Conservation (phyloP, 2,888 invertebrate genomes). For the Drosophila mulleri region DNA sequence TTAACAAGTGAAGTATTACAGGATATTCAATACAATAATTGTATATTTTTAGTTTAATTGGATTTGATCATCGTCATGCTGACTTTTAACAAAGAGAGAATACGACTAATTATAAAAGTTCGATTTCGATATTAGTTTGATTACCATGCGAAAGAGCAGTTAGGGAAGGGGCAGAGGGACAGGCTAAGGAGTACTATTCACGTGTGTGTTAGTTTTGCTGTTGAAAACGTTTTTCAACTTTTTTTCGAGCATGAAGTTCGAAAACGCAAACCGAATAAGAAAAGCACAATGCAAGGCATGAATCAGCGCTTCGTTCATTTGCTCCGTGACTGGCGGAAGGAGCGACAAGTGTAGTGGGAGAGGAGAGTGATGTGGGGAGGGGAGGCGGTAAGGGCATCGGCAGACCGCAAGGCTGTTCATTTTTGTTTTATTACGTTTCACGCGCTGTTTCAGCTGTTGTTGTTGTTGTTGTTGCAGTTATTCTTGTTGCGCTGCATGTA, state of each 20-base stretch:
- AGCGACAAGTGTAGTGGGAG: constrained; percentile 11
- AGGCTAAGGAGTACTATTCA: neutral
- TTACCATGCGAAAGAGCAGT: neutral
- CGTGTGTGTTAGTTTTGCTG: constrained; percentile 22
- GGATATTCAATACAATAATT: neutral
- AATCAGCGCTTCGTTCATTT: constrained; percentile 41
- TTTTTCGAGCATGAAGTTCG: constrained; percentile 12
- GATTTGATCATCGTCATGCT: neutral
- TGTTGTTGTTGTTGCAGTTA: constrained; percentile 18
- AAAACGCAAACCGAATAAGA: neutral
- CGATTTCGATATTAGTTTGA: neutral
- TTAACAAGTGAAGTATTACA: neutral
- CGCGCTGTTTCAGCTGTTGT: constrained; percentile 1
- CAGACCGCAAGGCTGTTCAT: constrained; percentile 11
- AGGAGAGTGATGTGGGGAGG: neutral
- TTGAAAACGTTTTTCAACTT: constrained; percentile 31
- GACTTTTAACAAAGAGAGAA: neutral
- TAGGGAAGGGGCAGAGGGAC: neutral
- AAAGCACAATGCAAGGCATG: constrained; percentile 29
- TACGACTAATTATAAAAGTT: neutral
- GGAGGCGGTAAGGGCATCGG: neutral
- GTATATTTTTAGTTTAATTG: neutral
- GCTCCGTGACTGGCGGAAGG: constrained; percentile 24
- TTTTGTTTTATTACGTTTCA: constrained; percentile 21
- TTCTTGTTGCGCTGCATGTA: constrained; percentile 26